These are phyloP conservation scores for Sinohyriopsis cumingii DNA, from an alignment of 2,888 invertebrate genomes.

Conservation along the genomic window DNA sequence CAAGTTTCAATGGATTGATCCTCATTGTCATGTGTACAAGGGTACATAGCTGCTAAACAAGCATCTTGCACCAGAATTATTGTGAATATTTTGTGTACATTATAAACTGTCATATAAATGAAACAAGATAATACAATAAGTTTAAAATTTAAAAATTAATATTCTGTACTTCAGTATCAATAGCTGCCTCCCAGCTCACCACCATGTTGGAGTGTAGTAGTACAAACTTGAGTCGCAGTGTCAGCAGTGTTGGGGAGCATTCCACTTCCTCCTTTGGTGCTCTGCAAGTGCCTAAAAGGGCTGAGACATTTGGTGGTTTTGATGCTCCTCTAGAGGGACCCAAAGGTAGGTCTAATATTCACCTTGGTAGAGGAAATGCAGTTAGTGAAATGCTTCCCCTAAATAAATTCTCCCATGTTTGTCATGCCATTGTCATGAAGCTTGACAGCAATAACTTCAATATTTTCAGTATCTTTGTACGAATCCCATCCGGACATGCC, in stretches of 20 bases:
- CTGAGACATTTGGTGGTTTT: conserved; percentile 97
- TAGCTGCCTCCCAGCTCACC: conserved; percentile 65
- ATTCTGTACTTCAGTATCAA: conserved; percentile 29
- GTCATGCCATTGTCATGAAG: too few relatives aligned
- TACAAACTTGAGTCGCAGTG: conserved; percentile 88
- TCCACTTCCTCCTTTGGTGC: conserved; percentile 87
- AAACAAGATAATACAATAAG: background rate
- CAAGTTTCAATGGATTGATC: too few relatives aligned
- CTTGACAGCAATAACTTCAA: too few relatives aligned
- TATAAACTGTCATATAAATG: background rate
- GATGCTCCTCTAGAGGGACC: conserved; percentile 74
- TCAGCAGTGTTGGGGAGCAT: conserved; percentile 94
- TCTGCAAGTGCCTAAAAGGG: conserved; percentile 90
- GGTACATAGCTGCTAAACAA: too few relatives aligned
- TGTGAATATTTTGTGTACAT: background rate
- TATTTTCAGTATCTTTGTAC: too few relatives aligned
- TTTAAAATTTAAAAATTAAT: background rate
- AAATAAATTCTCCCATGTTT: background rate
- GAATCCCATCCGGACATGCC: too few relatives aligned
- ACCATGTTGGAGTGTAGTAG: conserved; percentile 73
- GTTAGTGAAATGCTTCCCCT: background rate
- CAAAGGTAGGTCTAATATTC: conserved; percentile 34
- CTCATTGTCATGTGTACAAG: too few relatives aligned
- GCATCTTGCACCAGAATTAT: background rate
- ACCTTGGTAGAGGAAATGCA: too few relatives aligned